A percentile compares a stretch with the other conserved stretches of the same genome.
These are phyloP conservation scores for Archilochus colubris DNA, from an alignment of 2,113 vertebrate species.

Conservation along the genomic window DNA sequence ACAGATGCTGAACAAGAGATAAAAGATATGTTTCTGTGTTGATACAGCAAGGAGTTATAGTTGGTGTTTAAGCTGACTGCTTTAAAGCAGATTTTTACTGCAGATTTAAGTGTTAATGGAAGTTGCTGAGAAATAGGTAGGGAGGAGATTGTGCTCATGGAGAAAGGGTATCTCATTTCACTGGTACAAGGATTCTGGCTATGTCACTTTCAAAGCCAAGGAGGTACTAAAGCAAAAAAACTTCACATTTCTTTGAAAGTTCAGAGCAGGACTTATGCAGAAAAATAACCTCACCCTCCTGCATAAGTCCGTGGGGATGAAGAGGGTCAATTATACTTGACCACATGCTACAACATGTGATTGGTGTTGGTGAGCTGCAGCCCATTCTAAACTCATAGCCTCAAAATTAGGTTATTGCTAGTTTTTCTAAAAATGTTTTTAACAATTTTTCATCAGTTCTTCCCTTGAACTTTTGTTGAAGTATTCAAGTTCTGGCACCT, in stretches of 20 bases:
- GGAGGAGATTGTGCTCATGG: neutral
- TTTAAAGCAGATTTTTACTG: neutral
- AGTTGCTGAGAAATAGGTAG: neutral
- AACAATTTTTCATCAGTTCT: neutral
- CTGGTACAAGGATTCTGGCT: neutral
- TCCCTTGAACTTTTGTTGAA: neutral
- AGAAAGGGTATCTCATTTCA: neutral
- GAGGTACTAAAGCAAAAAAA: neutral
- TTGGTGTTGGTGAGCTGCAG: neutral
- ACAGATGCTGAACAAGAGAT: neutral
- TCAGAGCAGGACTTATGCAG: neutral
- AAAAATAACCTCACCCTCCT: neutral
- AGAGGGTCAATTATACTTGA: neutral
- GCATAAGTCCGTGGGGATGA: neutral
- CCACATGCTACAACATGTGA: rapidly evolving
- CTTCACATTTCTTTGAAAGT: neutral
- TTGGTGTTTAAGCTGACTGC: neutral
- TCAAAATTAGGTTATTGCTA: neutral
- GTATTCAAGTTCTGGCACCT: neutral
- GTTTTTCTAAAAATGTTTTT: neutral
- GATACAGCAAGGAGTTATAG: neutral
- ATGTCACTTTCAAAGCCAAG: neutral
- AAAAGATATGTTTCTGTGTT: neutral
- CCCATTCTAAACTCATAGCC: neutral
- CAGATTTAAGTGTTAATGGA: neutral